A percentile compares a stretch with the other conserved stretches of the same genome.
phyloP scores from a whole-genome alignment of 2,888 invertebrate genomes.

The Bembecia ichneumoniformis region DNA sequence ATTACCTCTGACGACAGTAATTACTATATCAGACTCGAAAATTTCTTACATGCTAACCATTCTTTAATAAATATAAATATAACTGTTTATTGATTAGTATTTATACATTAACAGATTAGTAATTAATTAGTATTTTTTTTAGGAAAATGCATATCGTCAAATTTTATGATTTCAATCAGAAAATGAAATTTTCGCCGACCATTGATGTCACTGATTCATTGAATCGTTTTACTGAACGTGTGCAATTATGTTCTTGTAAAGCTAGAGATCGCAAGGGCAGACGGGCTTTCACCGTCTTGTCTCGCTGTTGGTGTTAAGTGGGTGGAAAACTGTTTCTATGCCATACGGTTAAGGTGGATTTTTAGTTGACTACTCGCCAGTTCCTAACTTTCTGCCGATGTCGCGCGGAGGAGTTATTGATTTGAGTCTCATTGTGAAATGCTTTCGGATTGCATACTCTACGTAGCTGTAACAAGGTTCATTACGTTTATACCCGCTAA shows the following conservation, averaged over 20 bases:
- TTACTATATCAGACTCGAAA: constrained; percentile 31
- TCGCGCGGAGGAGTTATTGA: constrained; percentile 45
- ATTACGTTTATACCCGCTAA: constrained; percentile 6
- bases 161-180: no score
- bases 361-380: constrained; percentile 27
- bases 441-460: constrained; percentile 29
- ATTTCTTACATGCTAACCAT: constrained; percentile 11
- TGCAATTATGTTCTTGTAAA: constrained; percentile 54
- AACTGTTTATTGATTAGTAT: no score
- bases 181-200: constrained; percentile 6
- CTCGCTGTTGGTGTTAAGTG: constrained; percentile 24
- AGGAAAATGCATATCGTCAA: no score
- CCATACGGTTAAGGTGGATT: constrained; percentile 33
- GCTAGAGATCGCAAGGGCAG: constrained; percentile 63
- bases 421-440: constrained; percentile 35
- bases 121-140: no score
- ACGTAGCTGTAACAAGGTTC: constrained; percentile 14
- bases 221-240: constrained; percentile 48
- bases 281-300: constrained; percentile 61
- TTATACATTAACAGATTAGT: no score
- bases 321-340: constrained; percentile 34
- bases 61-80: neutral
- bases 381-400: constrained; percentile 46
- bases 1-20: constrained; percentile 32
- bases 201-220: constrained; percentile 39